These are phyloP conservation scores for Nycteola revayana DNA, from an alignment of 2,888 invertebrate species.

Conservation along the genomic window DNA sequence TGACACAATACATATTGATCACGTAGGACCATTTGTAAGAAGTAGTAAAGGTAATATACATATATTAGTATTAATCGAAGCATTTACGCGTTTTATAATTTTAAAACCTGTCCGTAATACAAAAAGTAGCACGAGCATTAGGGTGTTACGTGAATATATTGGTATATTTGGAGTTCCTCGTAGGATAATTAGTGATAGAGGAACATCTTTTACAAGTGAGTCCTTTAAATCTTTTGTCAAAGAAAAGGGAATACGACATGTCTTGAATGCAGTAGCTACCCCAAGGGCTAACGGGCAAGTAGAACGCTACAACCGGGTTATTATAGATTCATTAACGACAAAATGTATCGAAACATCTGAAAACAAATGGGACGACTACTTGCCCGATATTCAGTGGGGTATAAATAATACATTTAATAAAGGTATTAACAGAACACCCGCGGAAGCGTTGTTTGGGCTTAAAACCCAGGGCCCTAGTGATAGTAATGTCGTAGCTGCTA, in stretches of 20 bases:
- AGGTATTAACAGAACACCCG: constrained; percentile 1
- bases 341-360: constrained; percentile 12
- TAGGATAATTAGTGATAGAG: constrained; percentile 16
- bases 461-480: background rate
- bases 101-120: too few relatives aligned
- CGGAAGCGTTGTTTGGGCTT: constrained; percentile 2
- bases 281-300: constrained; percentile 20
- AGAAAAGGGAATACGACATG: background rate
- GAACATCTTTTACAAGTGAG: constrained; percentile 3
- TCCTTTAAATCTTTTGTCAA: background rate
- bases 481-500: background rate
- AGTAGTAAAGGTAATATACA: too few relatives aligned
- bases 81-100: too few relatives aligned
- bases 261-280: constrained; percentile 8
- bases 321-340: constrained; percentile 10
- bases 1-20: too few relatives aligned
- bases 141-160: too few relatives aligned
- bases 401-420: constrained; percentile 2
- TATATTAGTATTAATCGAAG: too few relatives aligned
- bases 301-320: constrained; percentile 15
- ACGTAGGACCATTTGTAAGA: too few relatives aligned
- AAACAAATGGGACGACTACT: constrained; percentile 10
- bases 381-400: constrained; percentile 4
- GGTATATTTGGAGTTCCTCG: constrained; percentile 11
- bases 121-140: too few relatives aligned